Percentiles rank a stretch among this genome's conserved stretches.
Evolutionary conservation across 2,797 vertebrate species (phyloP).

Genomic region (Hirundo rustica): DNA sequence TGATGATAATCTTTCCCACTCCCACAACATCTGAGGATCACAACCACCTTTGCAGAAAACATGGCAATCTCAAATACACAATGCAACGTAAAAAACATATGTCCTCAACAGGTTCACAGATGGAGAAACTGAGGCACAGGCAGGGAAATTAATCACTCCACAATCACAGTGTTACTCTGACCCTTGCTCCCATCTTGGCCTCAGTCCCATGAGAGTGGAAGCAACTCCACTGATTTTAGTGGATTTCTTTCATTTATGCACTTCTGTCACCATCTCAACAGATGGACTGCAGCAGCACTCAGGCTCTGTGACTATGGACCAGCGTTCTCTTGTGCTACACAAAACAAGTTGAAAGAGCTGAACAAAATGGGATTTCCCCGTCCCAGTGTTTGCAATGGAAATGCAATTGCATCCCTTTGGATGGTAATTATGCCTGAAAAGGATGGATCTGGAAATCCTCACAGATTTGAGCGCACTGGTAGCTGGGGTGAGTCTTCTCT

Average conservation of each 20-base stretch:
- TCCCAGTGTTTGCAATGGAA: not conserved
- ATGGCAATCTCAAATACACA: not conserved
- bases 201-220: not conserved
- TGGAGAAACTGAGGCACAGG: slow-evolving; percentile 15
- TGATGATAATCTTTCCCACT: slow-evolving; percentile 50
- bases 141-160: fast-evolving
- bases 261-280: not conserved
- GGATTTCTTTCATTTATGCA: not conserved
- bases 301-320: not conserved
- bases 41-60: not conserved
- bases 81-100: fast-evolving
- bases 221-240: not conserved
- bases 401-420: not conserved
- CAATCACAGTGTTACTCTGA: not conserved
- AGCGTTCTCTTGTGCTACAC: not conserved
- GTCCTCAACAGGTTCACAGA: not conserved
- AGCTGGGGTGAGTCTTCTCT: not conserved
- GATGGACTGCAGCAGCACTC: not conserved
- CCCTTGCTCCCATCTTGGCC: not conserved
- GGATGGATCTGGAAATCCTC: not conserved
- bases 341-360: not conserved
- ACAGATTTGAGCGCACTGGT: fast-evolving
- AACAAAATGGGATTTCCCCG: not conserved
- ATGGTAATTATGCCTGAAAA: not conserved
- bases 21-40: not conserved